These are phyloP conservation scores for Rachycentron canadum DNA, from an alignment of 2,797 vertebrate genomes.

Conservation along the genomic window DNA sequence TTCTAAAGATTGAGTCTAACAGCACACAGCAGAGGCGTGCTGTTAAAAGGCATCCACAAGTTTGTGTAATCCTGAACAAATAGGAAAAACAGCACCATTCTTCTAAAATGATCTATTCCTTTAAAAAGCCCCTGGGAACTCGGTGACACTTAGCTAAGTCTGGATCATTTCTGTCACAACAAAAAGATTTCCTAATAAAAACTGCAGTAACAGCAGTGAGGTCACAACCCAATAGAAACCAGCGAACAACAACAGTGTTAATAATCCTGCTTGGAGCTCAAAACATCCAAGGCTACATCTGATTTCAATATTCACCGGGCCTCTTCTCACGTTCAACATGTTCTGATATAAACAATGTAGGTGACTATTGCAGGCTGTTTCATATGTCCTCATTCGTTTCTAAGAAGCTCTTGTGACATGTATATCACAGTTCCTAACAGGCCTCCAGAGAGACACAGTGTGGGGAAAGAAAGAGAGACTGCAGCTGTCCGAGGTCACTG, in stretches of 20 bases:
- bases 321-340: slow-evolving; percentile 10
- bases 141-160: slow-evolving; percentile 30
- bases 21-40: neutral
- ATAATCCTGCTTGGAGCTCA: slow-evolving; percentile 20
- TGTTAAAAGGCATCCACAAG: neutral
- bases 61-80: neutral
- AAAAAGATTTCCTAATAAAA: slow-evolving; percentile 41
- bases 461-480: slow-evolving; percentile 37
- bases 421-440: slow-evolving; percentile 38
- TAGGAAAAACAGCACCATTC: neutral
- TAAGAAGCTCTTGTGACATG: slow-evolving; percentile 40
- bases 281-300: slow-evolving; percentile 36
- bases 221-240: slow-evolving; percentile 36
- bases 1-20: neutral
- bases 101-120: slow-evolving; percentile 12
- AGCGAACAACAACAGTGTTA: slow-evolving; percentile 24
- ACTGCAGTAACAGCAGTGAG: slow-evolving; percentile 44
- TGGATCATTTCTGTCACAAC: slow-evolving; percentile 34
- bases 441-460: slow-evolving; percentile 37
- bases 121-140: slow-evolving; percentile 8
- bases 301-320: slow-evolving; percentile 33
- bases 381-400: slow-evolving; percentile 39
- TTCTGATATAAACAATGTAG: slow-evolving; percentile 23
- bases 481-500: slow-evolving; percentile 78
- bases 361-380: slow-evolving; percentile 32